Percentiles rank a stretch among this genome's conserved stretches.
Evolutionary conservation across 1,140 invertebrate genomes (phyloP).

Genomic region (Aphelenchoides besseyi): DNA sequence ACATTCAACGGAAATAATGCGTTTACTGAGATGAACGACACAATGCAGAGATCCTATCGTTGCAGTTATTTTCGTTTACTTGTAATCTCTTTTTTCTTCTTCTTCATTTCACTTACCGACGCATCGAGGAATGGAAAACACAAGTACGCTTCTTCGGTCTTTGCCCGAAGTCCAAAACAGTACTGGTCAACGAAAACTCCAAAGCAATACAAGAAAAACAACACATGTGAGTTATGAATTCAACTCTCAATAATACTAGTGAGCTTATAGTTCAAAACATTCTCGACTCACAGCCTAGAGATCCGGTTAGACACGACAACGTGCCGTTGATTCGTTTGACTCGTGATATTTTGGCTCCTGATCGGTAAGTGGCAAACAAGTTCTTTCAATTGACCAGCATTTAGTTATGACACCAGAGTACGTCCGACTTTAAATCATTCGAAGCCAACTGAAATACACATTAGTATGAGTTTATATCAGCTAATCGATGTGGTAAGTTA

Average conservation of each 20-base stretch:
- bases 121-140: background rate
- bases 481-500: constrained; percentile 54
- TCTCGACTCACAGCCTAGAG: constrained; percentile 2
- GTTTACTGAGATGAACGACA: background rate
- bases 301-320: constrained; percentile 32
- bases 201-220: background rate
- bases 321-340: constrained; percentile 56
- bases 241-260: background rate
- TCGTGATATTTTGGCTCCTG: constrained; percentile 47
- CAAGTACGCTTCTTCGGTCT: background rate
- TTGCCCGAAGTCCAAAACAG: background rate
- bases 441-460: constrained; percentile 55
- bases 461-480: constrained; percentile 59
- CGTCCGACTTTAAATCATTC: constrained; percentile 55
- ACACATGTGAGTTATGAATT: background rate
- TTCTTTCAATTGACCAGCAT: background rate
- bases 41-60: background rate
- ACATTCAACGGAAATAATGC: no score
- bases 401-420: constrained; percentile 56
- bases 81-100: background rate
- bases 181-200: background rate
- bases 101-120: background rate
- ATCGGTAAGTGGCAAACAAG: no score
- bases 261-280: constrained; percentile 24
- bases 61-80: background rate